Base-by-base conservation (phyloP, 37 sponge, comb jelly and placozoan genomes). In the Ephydatia muelleri region DNA sequence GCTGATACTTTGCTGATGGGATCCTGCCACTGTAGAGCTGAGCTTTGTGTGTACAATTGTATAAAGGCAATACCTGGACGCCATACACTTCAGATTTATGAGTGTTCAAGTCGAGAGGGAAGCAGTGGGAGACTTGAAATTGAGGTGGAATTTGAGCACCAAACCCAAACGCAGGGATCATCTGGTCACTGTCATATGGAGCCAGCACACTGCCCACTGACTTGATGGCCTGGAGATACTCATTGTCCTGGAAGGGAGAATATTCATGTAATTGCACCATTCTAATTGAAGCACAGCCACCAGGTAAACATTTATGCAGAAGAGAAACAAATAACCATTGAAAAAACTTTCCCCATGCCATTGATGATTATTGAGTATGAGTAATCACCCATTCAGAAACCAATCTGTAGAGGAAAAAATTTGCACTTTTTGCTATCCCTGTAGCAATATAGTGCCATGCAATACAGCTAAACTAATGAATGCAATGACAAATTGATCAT, bases 141-240 rank as follows among this genome's bases (percentile, higher is more conserved):
- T 76, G 38, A 6, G 90, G 96, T 43, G 91, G 94, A 8, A 88
- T 28, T 26, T 87, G 82, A 28, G 90, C 96, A 13, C 96, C 96
- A 84, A 97, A 97, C 32, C 97, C 97, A 91, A 78, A 97, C 1
- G 73, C 90, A 6, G 97, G 97, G 65, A 93, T 87, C 73, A 79
- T 47, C 85, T 91, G 87, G 65, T 96, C 96, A 40, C 80, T 72
- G 83, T 96, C 94, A 83, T 95, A 95, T 26, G 91, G 91, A 34
- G 93, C 96, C 57, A 95, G 75, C 34, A 95, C 93, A 67, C 92
- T 89, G 34, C 80, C 96, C 75, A 95, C 96, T 25, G 93, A 90
- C 80, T 86, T 92, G 39, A 95, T 90, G 30, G 96, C 96, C 30
- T 82, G 65, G 5, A 87, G 49, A 39, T 95, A 95, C 75, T 92